Percentiles rank a stretch among this genome's conserved stretches.
These are phyloP conservation scores for Drosophila aldrichi DNA, from an alignment of 2,888 invertebrate genomes.

Conservation along the genomic window DNA sequence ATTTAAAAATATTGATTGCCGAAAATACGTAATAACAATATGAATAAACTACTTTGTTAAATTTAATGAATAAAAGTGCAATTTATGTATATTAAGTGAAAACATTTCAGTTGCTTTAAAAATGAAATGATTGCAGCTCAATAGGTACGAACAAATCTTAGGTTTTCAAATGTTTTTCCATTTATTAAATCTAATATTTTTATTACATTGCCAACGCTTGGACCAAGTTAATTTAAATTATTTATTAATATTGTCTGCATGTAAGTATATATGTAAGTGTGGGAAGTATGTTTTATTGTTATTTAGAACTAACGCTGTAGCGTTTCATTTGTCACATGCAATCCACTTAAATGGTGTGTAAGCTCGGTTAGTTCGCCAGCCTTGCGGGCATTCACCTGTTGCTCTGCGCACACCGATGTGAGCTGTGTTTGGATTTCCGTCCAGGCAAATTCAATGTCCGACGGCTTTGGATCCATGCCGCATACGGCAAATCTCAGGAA, in stretches of 20 bases:
- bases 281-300: neutral
- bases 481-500: conserved; percentile 94
- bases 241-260: conserved; percentile 32
- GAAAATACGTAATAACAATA: neutral
- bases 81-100: neutral
- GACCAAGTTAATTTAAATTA: conserved; percentile 6
- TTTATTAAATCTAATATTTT: conserved; percentile 36
- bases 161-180: neutral
- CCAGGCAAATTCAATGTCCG: conserved; percentile 91
- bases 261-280: conserved; percentile 8
- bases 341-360: conserved; percentile 64
- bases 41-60: neutral
- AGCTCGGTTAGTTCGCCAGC: conserved; percentile 57
- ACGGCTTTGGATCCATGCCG: conserved; percentile 89
- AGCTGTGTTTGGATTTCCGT: conserved; percentile 89
- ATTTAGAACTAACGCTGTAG: conserved; percentile 52
- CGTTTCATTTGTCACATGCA: conserved; percentile 46
- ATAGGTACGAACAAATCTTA: too few relatives aligned
- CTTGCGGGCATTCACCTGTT: conserved; percentile 37
- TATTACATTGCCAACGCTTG: conserved; percentile 3
- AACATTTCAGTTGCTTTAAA: neutral
- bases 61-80: too few relatives aligned
- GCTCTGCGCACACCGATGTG: conserved; percentile 79
- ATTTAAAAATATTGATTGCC: neutral
- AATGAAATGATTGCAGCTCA: neutral